Conservation (phyloP, 2,113 vertebrate species). For the Calidris pygmaea region DNA sequence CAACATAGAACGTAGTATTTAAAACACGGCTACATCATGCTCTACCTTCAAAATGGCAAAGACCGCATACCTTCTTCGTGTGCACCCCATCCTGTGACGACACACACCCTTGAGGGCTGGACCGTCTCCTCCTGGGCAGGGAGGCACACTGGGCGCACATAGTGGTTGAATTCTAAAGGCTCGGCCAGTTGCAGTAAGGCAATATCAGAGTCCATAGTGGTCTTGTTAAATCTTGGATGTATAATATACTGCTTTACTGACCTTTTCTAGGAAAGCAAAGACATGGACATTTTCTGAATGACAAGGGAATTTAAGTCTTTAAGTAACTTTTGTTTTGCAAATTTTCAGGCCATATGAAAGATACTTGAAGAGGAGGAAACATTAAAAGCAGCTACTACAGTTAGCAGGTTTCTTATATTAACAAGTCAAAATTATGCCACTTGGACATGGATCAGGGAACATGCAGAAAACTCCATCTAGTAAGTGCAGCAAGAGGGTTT, state of each 20-base stretch:
- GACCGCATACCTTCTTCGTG: constrained; percentile 1
- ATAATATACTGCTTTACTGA: constrained; percentile 11
- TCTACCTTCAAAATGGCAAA: not conserved
- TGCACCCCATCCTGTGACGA: constrained; percentile 45
- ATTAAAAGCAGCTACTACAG: not conserved
- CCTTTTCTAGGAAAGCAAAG: constrained; percentile 52
- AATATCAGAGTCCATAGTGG: constrained; percentile 31
- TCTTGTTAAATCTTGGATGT: constrained; percentile 49
- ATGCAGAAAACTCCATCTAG: not conserved
- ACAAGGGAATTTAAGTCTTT: not conserved
- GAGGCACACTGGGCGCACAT: constrained; percentile 10
- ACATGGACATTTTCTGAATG: not conserved
- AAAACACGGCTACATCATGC: not conserved
- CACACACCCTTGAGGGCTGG: constrained; percentile 18
- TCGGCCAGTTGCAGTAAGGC: constrained; percentile 35
- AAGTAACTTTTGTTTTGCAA: not conserved
- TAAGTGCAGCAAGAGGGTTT: not conserved
- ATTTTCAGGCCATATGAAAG: not conserved
- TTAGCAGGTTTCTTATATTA: not conserved
- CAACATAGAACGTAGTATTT: not conserved
- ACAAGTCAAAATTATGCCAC: not conserved
- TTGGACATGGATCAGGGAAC: not conserved
- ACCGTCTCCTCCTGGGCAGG: not conserved
- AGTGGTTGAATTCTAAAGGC: constrained; percentile 34
- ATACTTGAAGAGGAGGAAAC: not conserved